Evolutionary conservation across 2,113 vertebrate genomes (phyloP).

Genomic region (Probosciger aterrimus): DNA sequence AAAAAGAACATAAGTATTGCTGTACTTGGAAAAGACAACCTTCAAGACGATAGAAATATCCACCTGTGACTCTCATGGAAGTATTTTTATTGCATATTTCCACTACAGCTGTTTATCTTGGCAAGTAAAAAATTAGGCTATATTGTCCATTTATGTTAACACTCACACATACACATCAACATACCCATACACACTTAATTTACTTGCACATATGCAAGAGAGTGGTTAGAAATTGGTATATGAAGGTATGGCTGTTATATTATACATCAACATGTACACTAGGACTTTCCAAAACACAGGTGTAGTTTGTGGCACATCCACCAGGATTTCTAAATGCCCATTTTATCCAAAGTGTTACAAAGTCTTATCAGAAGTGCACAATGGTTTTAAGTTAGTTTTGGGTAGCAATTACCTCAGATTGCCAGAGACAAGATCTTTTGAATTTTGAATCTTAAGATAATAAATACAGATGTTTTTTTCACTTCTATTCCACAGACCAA

Average conservation of each 20-base stretch:
- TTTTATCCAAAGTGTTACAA: not conserved
- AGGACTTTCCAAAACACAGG: not conserved
- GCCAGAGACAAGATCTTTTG: not conserved
- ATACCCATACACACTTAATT: not conserved
- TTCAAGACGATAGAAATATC: not conserved
- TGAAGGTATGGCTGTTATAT: not conserved
- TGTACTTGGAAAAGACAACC: not conserved
- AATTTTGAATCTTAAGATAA: not conserved
- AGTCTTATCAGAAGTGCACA: not conserved
- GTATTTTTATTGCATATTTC: not conserved
- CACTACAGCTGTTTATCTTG: not conserved
- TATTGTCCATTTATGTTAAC: not conserved
- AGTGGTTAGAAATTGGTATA: not conserved
- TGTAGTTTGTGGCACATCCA: not conserved
- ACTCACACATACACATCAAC: not conserved
- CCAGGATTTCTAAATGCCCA: not conserved
- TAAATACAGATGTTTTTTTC: not conserved
- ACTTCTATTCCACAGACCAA: not conserved
- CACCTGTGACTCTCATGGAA: not conserved
- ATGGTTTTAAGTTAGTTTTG: too few species aligned
- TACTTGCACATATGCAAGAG: not conserved
- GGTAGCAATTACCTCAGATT: not conserved
- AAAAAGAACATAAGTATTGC: not conserved
- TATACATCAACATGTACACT: not conserved
- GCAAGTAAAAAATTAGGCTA: not conserved